Percentiles rank a stretch among this genome's conserved stretches.
Conservation (phyloP, 1,140 invertebrate species). For the Pemphigus obesinymphae region DNA sequence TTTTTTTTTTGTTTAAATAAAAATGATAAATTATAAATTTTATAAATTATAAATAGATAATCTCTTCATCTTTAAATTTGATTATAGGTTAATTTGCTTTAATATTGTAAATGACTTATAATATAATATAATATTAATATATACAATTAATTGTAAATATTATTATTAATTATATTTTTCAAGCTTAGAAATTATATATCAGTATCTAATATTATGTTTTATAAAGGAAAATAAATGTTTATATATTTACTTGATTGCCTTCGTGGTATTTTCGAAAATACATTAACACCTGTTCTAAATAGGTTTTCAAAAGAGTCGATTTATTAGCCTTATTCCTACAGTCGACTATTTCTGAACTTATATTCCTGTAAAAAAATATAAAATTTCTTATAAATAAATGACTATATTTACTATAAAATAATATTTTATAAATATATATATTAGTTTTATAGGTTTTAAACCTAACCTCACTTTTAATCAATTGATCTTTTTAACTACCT, state of each 20-base stretch:
- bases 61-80: background rate
- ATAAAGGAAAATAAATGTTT: background rate
- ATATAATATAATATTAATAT: too few relatives aligned
- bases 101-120: too few relatives aligned
- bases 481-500: too few relatives aligned
- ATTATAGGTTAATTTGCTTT: background rate
- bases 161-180: too few relatives aligned
- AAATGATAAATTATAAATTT: too few relatives aligned
- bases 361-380: slow-evolving; percentile 3
- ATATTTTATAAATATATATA: too few relatives aligned
- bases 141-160: too few relatives aligned
- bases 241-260: background rate
- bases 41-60: background rate
- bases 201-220: background rate
- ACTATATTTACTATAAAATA: background rate
- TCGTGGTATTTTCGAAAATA: slow-evolving; percentile 14
- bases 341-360: slow-evolving; percentile 17
- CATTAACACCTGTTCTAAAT: background rate
- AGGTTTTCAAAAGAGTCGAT: slow-evolving; percentile 23
- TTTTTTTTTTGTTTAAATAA: too few relatives aligned
- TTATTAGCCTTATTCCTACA: slow-evolving; percentile 34
- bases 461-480: too few relatives aligned
- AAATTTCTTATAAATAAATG: background rate
- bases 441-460: too few relatives aligned
- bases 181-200: background rate